Percentiles rank a stretch among this genome's conserved stretches.
Evolutionary conservation across 2,888 invertebrate species (phyloP).

Genomic region (Clepsis dumicolana): DNA sequence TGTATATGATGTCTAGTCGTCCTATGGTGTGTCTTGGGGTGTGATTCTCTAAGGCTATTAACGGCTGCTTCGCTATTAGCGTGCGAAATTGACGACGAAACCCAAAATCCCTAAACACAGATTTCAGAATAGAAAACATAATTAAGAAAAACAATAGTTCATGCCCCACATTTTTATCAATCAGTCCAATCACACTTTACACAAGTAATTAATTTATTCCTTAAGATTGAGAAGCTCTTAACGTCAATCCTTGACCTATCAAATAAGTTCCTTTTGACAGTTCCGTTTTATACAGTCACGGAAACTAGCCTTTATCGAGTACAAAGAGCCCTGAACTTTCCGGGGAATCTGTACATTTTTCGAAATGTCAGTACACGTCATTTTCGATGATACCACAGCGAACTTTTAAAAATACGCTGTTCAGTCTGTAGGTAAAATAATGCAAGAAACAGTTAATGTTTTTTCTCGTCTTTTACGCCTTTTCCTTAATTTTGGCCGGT

Average conservation of each 20-base stretch:
- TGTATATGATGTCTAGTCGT: too few species aligned
- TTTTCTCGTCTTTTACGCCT: too few species aligned
- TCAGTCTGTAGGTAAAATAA: too few species aligned
- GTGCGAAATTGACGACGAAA: neutral
- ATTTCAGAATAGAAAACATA: conserved; percentile 9
- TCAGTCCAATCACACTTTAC: conserved; percentile 25
- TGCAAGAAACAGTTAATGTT: too few species aligned
- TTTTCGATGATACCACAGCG: neutral
- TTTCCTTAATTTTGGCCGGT: too few species aligned
- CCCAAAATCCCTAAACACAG: conserved; percentile 1
- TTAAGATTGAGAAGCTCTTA: conserved; percentile 42
- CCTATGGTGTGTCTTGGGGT: too few species aligned
- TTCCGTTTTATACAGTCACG: conserved; percentile 3
- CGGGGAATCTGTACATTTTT: conserved; percentile 2
- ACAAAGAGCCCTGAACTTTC: conserved; percentile 17
- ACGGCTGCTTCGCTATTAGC: too few species aligned
- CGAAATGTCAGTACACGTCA: neutral
- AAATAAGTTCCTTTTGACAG: conserved; percentile 40
- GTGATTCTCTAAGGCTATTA: too few species aligned
- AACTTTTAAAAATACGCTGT: too few species aligned
- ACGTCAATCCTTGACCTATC: conserved; percentile 36
- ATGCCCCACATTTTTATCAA: conserved; percentile 4
- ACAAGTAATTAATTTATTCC: conserved; percentile 32
- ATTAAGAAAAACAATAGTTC: conserved; percentile 14
- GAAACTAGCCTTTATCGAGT: conserved; percentile 17